These are phyloP conservation scores for Tipula vernalis DNA, from an alignment of 2,888 invertebrate genomes.

Conservation along the genomic window DNA sequence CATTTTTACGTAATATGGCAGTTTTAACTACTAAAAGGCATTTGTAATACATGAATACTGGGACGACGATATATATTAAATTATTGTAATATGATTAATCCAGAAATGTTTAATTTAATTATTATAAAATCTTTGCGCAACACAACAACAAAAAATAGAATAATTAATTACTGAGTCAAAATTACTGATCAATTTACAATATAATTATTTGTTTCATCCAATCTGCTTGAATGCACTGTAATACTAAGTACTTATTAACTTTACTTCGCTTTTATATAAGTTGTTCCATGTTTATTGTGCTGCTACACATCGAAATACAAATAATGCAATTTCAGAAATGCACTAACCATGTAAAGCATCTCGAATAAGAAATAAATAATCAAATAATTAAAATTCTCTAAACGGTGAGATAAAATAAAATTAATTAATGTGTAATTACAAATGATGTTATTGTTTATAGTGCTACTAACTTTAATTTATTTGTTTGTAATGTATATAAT, in stretches of 20 bases:
- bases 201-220: not conserved
- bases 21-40: too few relatives aligned
- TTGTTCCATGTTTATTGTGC: not conserved
- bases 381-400: not conserved
- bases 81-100: not conserved
- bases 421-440: not conserved
- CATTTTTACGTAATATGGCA: too few relatives aligned
- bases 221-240: not conserved
- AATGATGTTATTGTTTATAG: not conserved
- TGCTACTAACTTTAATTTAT: not conserved
- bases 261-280: not conserved
- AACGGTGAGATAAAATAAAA: slow-evolving; percentile 4
- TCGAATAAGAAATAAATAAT: not conserved
- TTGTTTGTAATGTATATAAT: not conserved
- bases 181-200: not conserved
- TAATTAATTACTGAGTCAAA: too few relatives aligned
- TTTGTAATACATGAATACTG: too few relatives aligned
- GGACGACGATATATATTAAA: not conserved
- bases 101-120: not conserved
- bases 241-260: not conserved
- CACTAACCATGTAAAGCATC: not conserved
- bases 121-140: not conserved
- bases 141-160: not conserved
- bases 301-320: not conserved
- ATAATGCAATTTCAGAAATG: not conserved